Evolutionary conservation across 2,113 vertebrate species (phyloP).

Genomic region (Protomyctophum bolini): DNA sequence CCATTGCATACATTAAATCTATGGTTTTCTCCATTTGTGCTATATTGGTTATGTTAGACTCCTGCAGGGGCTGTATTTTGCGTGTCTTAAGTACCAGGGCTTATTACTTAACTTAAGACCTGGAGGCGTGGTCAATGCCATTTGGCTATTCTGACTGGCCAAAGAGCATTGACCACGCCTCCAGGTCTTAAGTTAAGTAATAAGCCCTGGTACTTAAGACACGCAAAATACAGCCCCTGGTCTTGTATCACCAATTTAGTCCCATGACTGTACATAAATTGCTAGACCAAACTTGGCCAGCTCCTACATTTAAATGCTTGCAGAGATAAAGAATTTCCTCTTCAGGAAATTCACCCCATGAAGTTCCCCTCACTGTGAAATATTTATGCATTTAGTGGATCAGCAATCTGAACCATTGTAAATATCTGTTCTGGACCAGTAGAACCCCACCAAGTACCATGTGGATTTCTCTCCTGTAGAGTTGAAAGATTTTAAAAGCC

Average conservation of each 20-base stretch:
- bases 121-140: too few relatives aligned
- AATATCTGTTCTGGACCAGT: neutral
- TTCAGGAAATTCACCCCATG: neutral
- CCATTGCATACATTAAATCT: too few relatives aligned
- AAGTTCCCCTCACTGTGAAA: neutral
- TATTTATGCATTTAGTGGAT: conserved; percentile 7
- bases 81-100: too few relatives aligned
- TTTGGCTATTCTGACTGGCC: too few relatives aligned
- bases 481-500: conserved; percentile 40
- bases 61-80: too few relatives aligned
- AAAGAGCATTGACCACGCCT: too few relatives aligned
- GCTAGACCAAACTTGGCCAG: neutral
- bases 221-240: too few relatives aligned
- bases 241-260: neutral
- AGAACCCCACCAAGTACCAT: neutral
- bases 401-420: neutral
- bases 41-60: too few relatives aligned
- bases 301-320: neutral
- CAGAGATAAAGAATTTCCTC: neutral
- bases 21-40: too few relatives aligned
- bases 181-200: too few relatives aligned
- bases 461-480: neutral
- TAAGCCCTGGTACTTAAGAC: too few relatives aligned
- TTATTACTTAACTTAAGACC: too few relatives aligned
- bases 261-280: neutral